Evolutionary conservation across 2,113 vertebrate species (phyloP), one percentile per base, ranked within the genome.

Genomic region (Cheilinus undulatus): DNA sequence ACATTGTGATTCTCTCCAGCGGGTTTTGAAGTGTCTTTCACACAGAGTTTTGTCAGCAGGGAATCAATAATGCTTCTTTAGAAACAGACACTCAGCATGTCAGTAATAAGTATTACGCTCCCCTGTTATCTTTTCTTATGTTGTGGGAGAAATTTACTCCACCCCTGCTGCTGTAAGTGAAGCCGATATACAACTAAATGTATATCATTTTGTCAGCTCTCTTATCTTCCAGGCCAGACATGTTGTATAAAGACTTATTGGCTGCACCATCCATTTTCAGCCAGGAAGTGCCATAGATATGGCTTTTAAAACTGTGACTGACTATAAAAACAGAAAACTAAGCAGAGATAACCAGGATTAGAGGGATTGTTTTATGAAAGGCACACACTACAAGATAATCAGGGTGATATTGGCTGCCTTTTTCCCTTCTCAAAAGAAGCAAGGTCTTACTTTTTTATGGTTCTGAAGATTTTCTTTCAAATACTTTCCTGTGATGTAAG

Each of bases 21-120:
- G 73, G 58, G 27, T 67, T 86, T 71, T 78, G 56, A 71, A 82
- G 74, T 70, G 52, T 77, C 59, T 83, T 66, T 73, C 65, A 74
- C 59, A 68, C 23, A 65, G 71, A 76, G 76, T 70, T 80, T 76
- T 78, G 75, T 83, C 77, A 70, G 72, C 51, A 56, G 74, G 74
- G 79, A 87, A 86, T 89, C 84, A 84, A 87, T 88, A 83, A 68
- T 62, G 50, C 74, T 75, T 78, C 75, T 80, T 83, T 68, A 63
- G 77, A 85, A 78, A 77, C 71, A 82, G 69, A 78, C 61, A 78
- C 60, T 57, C 64, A 64, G 61, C 82, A 65, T 77, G 76, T 82
- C 64, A 68, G 69, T 82, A 84, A 86, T 83, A 79, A 78, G 62
- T 73, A 69, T 76, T 73, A 73, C 43, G 28, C 73, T 86, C 56